These are phyloP conservation scores for Cryptoleucopteryx plumbea DNA, from an alignment of 2,113 vertebrate species.

Conservation along the genomic window DNA sequence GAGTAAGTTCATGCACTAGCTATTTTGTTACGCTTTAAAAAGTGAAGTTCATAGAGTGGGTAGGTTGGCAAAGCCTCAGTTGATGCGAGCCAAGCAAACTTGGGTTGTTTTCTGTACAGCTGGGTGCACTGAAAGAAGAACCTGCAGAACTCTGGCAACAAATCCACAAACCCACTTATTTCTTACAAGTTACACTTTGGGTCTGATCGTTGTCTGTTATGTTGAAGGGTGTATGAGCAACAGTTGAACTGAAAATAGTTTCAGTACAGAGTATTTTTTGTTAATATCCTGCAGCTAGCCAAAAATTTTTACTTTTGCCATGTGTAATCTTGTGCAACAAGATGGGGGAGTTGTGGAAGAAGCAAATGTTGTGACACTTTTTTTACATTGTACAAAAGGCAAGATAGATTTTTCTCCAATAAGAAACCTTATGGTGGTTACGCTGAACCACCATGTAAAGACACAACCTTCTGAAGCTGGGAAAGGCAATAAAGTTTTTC, in stretches of 20 bases:
- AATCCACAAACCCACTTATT: background rate
- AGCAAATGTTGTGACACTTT: background rate
- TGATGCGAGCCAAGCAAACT: background rate
- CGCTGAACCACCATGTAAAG: background rate
- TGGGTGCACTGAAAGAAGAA: slow-evolving; percentile 1
- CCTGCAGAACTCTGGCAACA: background rate
- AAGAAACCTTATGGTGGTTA: background rate
- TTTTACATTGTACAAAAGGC: background rate
- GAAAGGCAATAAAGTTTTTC: background rate
- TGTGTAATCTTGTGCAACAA: background rate
- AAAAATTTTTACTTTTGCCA: background rate
- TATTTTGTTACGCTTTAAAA: background rate
- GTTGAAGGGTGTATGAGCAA: background rate
- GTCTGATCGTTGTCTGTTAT: background rate
- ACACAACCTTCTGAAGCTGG: background rate
- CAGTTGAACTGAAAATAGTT: background rate
- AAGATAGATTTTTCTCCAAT: background rate
- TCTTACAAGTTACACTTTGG: background rate
- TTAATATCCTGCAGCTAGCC: background rate
- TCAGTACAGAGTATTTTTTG: background rate
- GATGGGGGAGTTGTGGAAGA: background rate
- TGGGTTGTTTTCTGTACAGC: background rate
- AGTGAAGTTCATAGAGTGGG: background rate
- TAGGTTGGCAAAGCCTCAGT: background rate
- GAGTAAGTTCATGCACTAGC: background rate